A percentile compares a stretch with the other conserved stretches of the same genome.
Evolutionary conservation across 1,140 invertebrate genomes (phyloP).

Genomic region (Hyposmocoma kahamanoa): DNA sequence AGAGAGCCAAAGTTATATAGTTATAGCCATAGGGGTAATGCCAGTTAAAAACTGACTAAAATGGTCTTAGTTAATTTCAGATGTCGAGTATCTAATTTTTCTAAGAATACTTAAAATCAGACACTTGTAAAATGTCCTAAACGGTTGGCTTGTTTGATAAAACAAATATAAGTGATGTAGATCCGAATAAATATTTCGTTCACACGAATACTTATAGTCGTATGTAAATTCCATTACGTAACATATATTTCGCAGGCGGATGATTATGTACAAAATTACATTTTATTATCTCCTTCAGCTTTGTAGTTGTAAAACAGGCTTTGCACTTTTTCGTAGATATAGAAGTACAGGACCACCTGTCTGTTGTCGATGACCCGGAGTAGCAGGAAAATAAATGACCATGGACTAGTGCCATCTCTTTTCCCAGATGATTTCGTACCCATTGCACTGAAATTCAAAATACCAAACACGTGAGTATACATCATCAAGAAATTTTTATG

Average conservation of each 20-base stretch:
- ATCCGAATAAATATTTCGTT: too few relatives aligned
- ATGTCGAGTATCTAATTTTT: too few relatives aligned
- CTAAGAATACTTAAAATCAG: too few relatives aligned
- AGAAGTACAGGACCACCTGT: not conserved
- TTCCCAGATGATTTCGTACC: not conserved
- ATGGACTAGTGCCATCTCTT: not conserved
- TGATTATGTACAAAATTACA: slow-evolving; percentile 18
- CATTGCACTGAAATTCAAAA: not conserved
- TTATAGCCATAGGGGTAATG: too few relatives aligned
- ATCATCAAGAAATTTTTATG: too few relatives aligned
- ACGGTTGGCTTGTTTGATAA: too few relatives aligned
- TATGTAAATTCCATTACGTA: slow-evolving; percentile 39
- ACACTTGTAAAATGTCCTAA: too few relatives aligned
- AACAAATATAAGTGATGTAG: too few relatives aligned
- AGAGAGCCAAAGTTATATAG: too few relatives aligned
- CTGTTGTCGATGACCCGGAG: not conserved
- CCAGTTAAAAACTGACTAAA: too few relatives aligned
- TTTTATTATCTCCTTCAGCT: not conserved
- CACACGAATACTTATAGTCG: slow-evolving; percentile 20
- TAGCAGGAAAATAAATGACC: not conserved
- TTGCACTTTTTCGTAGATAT: not conserved
- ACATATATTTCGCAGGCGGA: slow-evolving; percentile 38
- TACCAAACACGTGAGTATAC: too few relatives aligned
- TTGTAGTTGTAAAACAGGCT: not conserved
- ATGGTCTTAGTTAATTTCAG: too few relatives aligned